A percentile compares a stretch with the other conserved stretches of the same genome.
phyloP scores from a whole-genome alignment of 2,797 vertebrate species.

The Anisognathus igniventris region DNA sequence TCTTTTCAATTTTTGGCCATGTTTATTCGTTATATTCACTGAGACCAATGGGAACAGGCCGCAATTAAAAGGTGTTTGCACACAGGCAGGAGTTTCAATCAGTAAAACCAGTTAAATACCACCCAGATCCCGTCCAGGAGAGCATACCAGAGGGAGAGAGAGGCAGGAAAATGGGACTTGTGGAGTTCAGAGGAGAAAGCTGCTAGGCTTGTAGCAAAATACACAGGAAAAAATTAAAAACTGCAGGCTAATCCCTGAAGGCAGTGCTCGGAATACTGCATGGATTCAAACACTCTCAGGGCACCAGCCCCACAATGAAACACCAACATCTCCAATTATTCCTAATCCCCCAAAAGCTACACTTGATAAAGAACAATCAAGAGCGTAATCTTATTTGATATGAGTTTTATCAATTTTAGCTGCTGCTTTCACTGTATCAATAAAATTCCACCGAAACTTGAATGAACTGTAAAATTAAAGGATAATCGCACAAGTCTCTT shows the following conservation, averaged over 20 bases:
- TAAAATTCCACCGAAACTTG: slow-evolving; percentile 63
- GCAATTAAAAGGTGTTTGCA: slow-evolving; percentile 60
- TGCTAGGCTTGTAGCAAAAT: slow-evolving; percentile 49
- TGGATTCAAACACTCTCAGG: slow-evolving; percentile 25
- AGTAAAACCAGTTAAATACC: slow-evolving; percentile 59
- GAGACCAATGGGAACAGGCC: slow-evolving; percentile 36
- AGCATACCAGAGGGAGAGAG: not conserved
- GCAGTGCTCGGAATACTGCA: not conserved
- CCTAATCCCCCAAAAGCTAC: slow-evolving; percentile 72
- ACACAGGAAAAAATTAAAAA: slow-evolving; percentile 60
- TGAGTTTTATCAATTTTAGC: slow-evolving; percentile 64
- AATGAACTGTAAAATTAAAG: slow-evolving; percentile 70
- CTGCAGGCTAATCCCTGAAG: slow-evolving; percentile 53
- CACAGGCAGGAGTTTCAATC: slow-evolving; percentile 56
- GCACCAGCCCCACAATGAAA: slow-evolving; percentile 31
- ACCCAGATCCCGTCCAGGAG: slow-evolving; percentile 39
- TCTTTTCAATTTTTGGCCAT: not conserved
- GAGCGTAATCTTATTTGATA: slow-evolving; percentile 58
- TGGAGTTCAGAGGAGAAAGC: slow-evolving; percentile 7
- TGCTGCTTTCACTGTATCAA: slow-evolving; percentile 58
- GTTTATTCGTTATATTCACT: not conserved
- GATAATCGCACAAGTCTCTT: slow-evolving; percentile 63
- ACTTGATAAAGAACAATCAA: slow-evolving; percentile 68
- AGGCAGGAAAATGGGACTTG: slow-evolving; percentile 40
- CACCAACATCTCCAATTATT: slow-evolving; percentile 55